Evolutionary conservation across 1,140 invertebrate species (phyloP).

Genomic region (Lepeophtheirus salmonis): DNA sequence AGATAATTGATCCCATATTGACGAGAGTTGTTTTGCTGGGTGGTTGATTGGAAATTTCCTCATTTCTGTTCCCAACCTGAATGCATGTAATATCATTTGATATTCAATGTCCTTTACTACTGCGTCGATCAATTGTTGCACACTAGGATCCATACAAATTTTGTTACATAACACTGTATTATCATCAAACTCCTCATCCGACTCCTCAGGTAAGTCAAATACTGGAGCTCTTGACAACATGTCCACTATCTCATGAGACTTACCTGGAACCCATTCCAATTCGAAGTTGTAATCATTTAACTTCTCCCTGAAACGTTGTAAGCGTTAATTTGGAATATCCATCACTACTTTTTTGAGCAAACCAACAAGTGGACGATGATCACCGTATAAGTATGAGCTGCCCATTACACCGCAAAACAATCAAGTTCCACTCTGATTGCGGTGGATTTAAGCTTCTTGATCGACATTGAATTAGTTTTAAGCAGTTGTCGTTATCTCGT

Average conservation of each 20-base stretch:
- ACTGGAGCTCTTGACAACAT: not conserved
- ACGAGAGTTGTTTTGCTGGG: not conserved
- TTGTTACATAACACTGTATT: not conserved
- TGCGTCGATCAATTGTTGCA: not conserved
- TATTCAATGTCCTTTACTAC: not conserved
- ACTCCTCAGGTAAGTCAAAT: not conserved
- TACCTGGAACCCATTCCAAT: not conserved
- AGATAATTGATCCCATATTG: not conserved
- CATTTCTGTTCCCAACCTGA: not conserved
- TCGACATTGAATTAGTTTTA: not conserved
- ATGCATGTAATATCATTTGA: not conserved
- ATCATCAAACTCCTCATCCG: not conserved
- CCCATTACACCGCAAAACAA: not conserved
- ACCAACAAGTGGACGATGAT: not conserved
- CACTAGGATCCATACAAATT: not conserved
- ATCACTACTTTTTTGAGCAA: not conserved
- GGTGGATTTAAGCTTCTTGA: not conserved
- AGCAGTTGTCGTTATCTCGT: not conserved
- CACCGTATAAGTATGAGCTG: not conserved
- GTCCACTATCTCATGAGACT: not conserved
- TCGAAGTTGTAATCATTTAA: not conserved
- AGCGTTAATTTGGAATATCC: not conserved
- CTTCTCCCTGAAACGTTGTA: not conserved
- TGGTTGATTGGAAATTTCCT: not conserved
- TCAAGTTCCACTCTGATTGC: slow-evolving; percentile 1